Conservation (phyloP, 2,888 invertebrate species). For the Nemurella pictetii region DNA sequence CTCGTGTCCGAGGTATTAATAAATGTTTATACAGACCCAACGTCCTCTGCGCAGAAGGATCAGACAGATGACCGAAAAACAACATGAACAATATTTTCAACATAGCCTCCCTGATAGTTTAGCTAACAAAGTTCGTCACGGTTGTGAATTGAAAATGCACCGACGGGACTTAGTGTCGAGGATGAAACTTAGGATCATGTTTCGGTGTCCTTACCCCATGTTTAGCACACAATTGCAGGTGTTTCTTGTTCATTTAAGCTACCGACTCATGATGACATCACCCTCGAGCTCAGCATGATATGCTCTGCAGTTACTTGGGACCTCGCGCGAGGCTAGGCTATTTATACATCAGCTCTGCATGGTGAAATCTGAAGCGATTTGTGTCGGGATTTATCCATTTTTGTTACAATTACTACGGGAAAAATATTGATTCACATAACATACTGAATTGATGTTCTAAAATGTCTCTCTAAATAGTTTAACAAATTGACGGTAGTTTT, state of each 20-base stretch:
- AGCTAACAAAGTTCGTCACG: not conserved
- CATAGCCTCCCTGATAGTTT: not conserved
- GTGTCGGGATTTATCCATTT: no score
- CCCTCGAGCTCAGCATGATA: not conserved
- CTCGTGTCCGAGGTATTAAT: not conserved
- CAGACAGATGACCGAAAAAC: not conserved
- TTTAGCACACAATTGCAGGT: not conserved
- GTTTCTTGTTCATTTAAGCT: not conserved
- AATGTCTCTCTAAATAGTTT: no score
- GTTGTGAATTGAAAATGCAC: not conserved
- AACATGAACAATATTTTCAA: not conserved
- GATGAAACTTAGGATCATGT: not conserved
- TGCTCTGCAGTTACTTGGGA: not conserved
- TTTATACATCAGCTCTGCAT: no score
- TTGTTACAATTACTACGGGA: no score
- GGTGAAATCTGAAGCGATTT: no score
- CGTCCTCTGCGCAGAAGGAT: not conserved
- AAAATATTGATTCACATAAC: no score
- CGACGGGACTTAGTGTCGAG: not conserved
- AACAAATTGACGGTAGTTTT: no score
- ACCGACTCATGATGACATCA: not conserved
- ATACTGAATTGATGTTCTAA: no score
- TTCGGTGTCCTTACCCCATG: not conserved
- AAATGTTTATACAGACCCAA: not conserved
- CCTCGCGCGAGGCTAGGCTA: not conserved